Conservation (phyloP, 2,113 vertebrate species). For the Spheniscus mendiculus region DNA sequence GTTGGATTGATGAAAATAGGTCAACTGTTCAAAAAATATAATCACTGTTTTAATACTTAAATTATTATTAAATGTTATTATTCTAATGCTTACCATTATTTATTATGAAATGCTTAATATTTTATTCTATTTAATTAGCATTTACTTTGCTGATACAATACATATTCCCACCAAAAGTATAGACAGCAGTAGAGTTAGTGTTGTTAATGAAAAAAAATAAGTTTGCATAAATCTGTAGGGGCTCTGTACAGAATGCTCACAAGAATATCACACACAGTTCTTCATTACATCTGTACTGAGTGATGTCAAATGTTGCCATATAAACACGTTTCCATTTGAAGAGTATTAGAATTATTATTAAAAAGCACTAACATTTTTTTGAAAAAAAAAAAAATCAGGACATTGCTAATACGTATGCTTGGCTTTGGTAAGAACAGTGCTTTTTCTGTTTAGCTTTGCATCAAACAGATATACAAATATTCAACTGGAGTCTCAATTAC, state of each 20-base stretch:
- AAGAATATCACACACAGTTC: background rate
- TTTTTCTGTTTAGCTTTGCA: background rate
- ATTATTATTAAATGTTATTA: background rate
- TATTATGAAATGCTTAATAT: background rate
- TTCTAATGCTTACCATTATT: background rate
- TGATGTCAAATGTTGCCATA: background rate
- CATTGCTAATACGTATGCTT: background rate
- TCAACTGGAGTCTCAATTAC: background rate
- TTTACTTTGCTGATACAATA: background rate
- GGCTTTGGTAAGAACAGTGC: background rate
- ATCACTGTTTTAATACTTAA: background rate
- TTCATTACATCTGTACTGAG: background rate
- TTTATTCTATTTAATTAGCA: background rate
- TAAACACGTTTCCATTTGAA: background rate
- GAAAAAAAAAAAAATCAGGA: background rate
- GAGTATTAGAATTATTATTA: background rate
- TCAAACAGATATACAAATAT: background rate
- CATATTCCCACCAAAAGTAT: background rate
- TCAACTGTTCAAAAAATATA: constrained; percentile 9
- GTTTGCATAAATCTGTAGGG: background rate
- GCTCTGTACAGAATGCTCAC: background rate
- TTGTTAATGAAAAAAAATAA: background rate
- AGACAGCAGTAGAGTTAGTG: background rate
- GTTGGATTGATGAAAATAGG: constrained; percentile 48
- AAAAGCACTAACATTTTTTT: background rate